phyloP scores from a whole-genome alignment of 2,888 invertebrate genomes.

The Yponomeuta cagnagella region DNA sequence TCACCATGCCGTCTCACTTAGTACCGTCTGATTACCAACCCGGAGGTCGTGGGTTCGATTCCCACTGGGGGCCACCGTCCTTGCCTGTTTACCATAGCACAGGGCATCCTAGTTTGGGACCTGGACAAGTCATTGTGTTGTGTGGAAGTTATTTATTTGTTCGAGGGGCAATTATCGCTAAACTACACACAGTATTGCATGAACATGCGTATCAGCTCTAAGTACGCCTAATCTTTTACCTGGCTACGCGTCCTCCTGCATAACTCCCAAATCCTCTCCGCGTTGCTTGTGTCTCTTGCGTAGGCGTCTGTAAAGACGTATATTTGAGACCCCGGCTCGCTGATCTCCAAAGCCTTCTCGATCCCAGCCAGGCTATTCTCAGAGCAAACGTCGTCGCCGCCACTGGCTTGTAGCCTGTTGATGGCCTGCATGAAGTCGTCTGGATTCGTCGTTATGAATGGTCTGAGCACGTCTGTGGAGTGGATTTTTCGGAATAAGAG shows the following conservation, averaged over 20 bases:
- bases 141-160: no score
- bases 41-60: no score
- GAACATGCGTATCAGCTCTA: no score
- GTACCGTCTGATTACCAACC: no score
- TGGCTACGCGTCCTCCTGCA: slow-evolving; percentile 39
- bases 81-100: no score
- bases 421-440: slow-evolving; percentile 30
- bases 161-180: no score
- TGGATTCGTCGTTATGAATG: slow-evolving; percentile 32
- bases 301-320: slow-evolving; percentile 59
- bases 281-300: slow-evolving; percentile 34
- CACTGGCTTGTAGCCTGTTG: slow-evolving; percentile 27
- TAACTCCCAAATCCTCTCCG: slow-evolving; percentile 34
- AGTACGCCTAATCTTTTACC: slow-evolving; percentile 26
- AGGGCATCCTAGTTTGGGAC: no score
- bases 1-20: no score
- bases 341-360: slow-evolving; percentile 34
- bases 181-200: no score
- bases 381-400: slow-evolving; percentile 37
- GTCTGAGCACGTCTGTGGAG: slow-evolving; percentile 27
- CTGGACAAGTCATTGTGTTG: no score
- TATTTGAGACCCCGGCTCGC: slow-evolving; percentile 40
- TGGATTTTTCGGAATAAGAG: background rate
- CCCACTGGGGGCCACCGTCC: no score
- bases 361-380: slow-evolving; percentile 50